Evolutionary conservation across 1,140 invertebrate species (phyloP).

Genomic region (Eupristina koningsbergeri): DNA sequence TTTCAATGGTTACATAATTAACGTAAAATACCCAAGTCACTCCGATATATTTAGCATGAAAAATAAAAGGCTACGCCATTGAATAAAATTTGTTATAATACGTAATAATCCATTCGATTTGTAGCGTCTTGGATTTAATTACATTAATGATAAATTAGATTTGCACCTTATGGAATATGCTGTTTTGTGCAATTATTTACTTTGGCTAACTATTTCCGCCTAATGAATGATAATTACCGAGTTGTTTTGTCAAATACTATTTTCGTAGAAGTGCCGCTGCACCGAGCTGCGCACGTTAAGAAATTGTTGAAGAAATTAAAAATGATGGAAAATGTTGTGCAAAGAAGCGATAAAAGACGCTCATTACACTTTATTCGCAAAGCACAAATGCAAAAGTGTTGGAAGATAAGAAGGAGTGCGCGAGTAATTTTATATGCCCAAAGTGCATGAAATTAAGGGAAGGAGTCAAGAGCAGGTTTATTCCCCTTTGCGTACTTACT

Average conservation of each 20-base stretch:
- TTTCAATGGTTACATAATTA: too few relatives aligned
- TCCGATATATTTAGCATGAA: not conserved
- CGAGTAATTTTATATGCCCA: not conserved
- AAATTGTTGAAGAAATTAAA: too few relatives aligned
- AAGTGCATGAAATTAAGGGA: not conserved
- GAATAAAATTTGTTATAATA: not conserved
- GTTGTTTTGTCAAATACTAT: not conserved
- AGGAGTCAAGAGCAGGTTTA: constrained; percentile 3
- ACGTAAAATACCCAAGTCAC: too few relatives aligned
- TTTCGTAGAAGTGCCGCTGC: not conserved
- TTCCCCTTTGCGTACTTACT: not conserved
- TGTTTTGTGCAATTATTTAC: not conserved
- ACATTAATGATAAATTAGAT: not conserved
- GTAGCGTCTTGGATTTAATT: not conserved
- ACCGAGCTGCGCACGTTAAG: not conserved
- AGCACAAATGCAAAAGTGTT: not conserved
- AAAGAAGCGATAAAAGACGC: not conserved
- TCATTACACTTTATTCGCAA: not conserved
- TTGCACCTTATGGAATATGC: not conserved
- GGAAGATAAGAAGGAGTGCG: not conserved
- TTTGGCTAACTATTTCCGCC: not conserved
- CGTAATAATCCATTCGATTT: not conserved
- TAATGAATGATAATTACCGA: not conserved
- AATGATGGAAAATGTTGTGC: not conserved
- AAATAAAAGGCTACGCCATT: too few relatives aligned